Base-by-base conservation (phyloP, 2,797 vertebrate species). In the Oreortyx pictus region DNA sequence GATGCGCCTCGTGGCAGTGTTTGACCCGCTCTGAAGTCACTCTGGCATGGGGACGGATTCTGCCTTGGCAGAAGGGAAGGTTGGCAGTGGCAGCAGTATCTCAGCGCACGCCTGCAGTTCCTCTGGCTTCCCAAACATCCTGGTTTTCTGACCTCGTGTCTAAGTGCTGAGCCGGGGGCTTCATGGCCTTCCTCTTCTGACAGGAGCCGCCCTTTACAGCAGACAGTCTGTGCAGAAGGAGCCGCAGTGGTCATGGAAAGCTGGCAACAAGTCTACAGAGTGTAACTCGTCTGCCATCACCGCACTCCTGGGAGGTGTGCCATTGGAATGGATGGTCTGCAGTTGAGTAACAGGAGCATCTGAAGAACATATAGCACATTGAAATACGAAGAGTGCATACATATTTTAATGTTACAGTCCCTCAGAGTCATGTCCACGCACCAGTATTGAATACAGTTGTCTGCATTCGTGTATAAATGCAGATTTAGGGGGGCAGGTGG, bases 231-330 rank as follows among this genome's bases (percentile, higher is more conserved):
- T 71, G 52, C 47, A 65, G 17, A 2, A 46, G 62, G 44, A 75
- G 70, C 1, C 41, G 0, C 9, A 22, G 35, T 19, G n/a, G 16
- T 39, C 14, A 14, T 24, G 59, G 76, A 64, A 19, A 31, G 41
- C 9, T 22, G 2, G 8, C 52, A 65, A 6, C 44, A 14, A 2
- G 0, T n/a, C 62, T 71, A 22, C 9, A 27, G 39, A 17, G 23
- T 0, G 0, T 12, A 39, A 37, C 56, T 44, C 6, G 2, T 31
- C 44, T 1, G 0, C 1, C 61, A 33, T 3, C 46, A 3, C 6
- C 44, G 1, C n/a, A 2, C 9, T 11, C 3, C n/a, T n/a, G 68
- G 8, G 68, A n/a, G 2, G 0, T 1, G 43, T 18, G n/a, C 9
- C 0, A 9, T 47, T 31, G 83, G 44, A 41, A 9, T 4, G 25